Conservation (phyloP, 2,888 invertebrate genomes). For the Athalia circularis region DNA sequence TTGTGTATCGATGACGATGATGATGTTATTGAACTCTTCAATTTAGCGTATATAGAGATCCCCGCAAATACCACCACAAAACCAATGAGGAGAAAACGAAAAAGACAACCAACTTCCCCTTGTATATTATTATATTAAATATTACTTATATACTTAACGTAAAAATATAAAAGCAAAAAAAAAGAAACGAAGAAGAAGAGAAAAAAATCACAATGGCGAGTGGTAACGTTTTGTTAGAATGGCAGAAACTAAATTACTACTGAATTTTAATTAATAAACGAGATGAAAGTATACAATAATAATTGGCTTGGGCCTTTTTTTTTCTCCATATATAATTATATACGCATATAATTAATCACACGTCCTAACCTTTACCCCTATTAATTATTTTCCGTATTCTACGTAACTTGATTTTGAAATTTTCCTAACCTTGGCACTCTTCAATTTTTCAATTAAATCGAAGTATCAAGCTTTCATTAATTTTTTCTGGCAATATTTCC, state of each 20-base stretch:
- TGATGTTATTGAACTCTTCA: slow-evolving; percentile 49
- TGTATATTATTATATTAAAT: slow-evolving; percentile 72
- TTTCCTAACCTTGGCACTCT: no score
- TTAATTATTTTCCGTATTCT: no score
- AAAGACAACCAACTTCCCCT: slow-evolving; percentile 53
- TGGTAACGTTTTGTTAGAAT: slow-evolving; percentile 73
- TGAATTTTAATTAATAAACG: slow-evolving; percentile 74
- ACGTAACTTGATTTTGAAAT: no score
- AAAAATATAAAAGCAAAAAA: slow-evolving; percentile 66
- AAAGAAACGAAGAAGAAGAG: slow-evolving; percentile 53
- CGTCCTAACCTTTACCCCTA: no score
- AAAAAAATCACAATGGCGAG: slow-evolving; percentile 63
- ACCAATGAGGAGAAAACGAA: slow-evolving; percentile 44
- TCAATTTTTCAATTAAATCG: no score
- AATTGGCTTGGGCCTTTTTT: slow-evolving; percentile 58
- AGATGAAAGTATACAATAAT: slow-evolving; percentile 73
- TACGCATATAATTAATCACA: background rate
- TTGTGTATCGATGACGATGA: background rate
- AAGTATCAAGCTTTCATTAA: no score
- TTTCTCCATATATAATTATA: slow-evolving; percentile 36
- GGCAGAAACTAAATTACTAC: slow-evolving; percentile 73
- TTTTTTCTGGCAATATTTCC: no score
- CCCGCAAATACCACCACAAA: slow-evolving; percentile 49
- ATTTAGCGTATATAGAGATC: slow-evolving; percentile 51
- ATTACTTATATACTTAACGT: slow-evolving; percentile 67